These are phyloP conservation scores for Amyelois transitella DNA, from an alignment of 1,140 invertebrate genomes.

Conservation along the genomic window DNA sequence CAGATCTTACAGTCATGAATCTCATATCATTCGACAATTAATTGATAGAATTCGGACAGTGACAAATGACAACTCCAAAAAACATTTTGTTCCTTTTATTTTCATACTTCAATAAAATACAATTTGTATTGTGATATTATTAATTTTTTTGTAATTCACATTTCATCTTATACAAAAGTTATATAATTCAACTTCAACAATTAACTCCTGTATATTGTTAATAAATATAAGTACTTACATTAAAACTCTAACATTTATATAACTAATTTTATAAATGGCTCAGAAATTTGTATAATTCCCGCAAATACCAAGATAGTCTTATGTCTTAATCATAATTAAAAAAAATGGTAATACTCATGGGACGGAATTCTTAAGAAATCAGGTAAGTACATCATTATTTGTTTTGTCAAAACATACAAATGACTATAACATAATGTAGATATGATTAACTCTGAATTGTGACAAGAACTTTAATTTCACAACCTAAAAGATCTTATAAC, in stretches of 20 bases:
- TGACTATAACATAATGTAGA: constrained; percentile 1
- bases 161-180: constrained; percentile 11
- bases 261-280: constrained; percentile 13
- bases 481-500: constrained; percentile 25
- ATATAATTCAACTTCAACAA: constrained; percentile 14
- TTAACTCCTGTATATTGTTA: constrained; percentile 11
- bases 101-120: constrained; percentile 63
- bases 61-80: not conserved
- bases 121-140: constrained; percentile 56
- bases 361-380: constrained; percentile 39
- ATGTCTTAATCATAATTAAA: constrained; percentile 6
- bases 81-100: constrained; percentile 57
- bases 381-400: not conserved
- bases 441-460: constrained; percentile 3
- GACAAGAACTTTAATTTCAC: constrained; percentile 25
- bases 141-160: constrained; percentile 29
- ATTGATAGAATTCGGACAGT: no score
- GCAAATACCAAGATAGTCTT: constrained; percentile 2
- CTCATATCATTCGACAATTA: no score
- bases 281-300: constrained; percentile 9
- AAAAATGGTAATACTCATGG: constrained; percentile 44
- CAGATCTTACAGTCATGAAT: no score
- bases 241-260: constrained; percentile 11
- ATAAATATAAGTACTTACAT: constrained; percentile 10
- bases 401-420: not conserved